A percentile compares a stretch with the other conserved stretches of the same genome.
These are phyloP conservation scores for Metridium senile DNA, from an alignment of 92 coral and sea anemone genomes.

Conservation along the genomic window DNA sequence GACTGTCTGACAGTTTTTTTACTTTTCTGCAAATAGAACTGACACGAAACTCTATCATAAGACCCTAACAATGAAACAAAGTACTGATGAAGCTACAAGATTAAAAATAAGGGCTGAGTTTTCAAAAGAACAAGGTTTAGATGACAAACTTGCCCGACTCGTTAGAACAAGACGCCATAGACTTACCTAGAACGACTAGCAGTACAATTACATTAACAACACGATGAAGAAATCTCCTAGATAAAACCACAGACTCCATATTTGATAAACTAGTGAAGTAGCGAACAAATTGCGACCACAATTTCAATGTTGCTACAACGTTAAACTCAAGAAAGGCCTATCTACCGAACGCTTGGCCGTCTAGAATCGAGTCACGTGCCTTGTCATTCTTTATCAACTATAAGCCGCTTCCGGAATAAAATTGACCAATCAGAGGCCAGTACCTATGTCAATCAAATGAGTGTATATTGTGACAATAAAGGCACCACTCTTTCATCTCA, in stretches of 20 bases:
- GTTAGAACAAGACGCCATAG: constrained; percentile 11
- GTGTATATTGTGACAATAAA: not conserved
- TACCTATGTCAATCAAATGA: constrained; percentile 14
- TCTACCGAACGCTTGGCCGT: constrained; percentile 29
- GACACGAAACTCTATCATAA: not conserved
- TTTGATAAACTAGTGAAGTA: constrained; percentile 15
- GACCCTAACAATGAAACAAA: not conserved
- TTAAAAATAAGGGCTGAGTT: not conserved
- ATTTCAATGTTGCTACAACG: constrained; percentile 21
- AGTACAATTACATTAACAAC: constrained; percentile 36
- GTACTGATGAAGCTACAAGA: not conserved
- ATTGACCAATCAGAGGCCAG: constrained; percentile 53
- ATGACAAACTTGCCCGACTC: constrained; percentile 4
- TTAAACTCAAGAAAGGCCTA: constrained; percentile 7
- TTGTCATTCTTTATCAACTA: constrained; percentile 60
- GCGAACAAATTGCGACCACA: constrained; percentile 15
- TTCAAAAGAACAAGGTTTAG: constrained; percentile 20
- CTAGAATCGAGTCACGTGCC: constrained; percentile 59
- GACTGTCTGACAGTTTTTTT: constrained; percentile 11
- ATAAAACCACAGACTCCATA: constrained; percentile 42
- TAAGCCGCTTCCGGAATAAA: constrained; percentile 49
- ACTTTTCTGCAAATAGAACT: not conserved
- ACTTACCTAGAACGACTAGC: constrained; percentile 70
- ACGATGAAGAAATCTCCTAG: constrained; percentile 17
- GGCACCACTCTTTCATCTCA: constrained; percentile 6